Conservation (phyloP, 2,113 vertebrate species). For the Triplophysa siluroides region DNA sequence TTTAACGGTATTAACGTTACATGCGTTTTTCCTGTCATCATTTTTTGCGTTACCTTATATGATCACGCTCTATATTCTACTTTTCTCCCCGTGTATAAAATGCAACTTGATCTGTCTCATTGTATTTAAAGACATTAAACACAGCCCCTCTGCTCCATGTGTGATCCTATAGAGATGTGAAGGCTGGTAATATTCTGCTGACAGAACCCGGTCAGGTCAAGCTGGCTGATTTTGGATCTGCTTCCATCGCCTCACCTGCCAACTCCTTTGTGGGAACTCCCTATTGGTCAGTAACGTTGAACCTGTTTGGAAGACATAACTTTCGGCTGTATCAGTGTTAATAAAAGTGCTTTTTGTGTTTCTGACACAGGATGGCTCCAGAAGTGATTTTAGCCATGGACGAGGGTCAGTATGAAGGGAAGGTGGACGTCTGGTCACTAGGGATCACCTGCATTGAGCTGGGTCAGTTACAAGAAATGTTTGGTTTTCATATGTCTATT, state of each 20-base stretch:
- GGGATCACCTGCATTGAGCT: conserved; percentile 98
- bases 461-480: conserved; percentile 75
- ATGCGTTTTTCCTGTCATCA: too few relatives aligned
- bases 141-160: not conserved
- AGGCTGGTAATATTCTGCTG: conserved; percentile 98
- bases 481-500: not conserved
- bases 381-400: conserved; percentile 99
- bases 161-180: conserved; percentile 85
- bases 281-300: conserved; percentile 85
- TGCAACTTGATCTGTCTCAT: too few relatives aligned
- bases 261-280: conserved; percentile 99
- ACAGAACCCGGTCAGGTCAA: conserved; percentile 98
- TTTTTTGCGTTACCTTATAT: too few relatives aligned
- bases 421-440: conserved; percentile 97
- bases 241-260: conserved; percentile 95
- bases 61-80: too few relatives aligned
- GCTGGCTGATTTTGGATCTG: conserved; percentile 98
- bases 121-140: not conserved
- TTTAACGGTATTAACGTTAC: too few relatives aligned
- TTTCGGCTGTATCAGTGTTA: not conserved
- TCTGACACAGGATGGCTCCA: conserved; percentile 90
- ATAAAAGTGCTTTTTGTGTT: conserved; percentile 12
- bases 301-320: not conserved
- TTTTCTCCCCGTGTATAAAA: too few relatives aligned
- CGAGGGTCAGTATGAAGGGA: conserved; percentile 97